These are phyloP conservation scores for Semnornis frantzii DNA, from an alignment of 2,113 vertebrate genomes.

Conservation along the genomic window DNA sequence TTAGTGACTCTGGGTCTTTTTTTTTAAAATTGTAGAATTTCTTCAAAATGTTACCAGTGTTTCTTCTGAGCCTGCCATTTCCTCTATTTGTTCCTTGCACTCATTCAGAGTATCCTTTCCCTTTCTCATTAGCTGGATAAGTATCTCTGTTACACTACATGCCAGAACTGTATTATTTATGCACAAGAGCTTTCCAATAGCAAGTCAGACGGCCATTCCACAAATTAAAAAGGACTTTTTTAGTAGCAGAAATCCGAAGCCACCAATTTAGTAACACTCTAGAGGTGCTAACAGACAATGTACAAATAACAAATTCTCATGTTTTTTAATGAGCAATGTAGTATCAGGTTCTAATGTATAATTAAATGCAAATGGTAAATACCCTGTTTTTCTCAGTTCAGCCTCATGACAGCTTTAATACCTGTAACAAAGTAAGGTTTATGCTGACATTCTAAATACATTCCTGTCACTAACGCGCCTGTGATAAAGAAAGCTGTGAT, in stretches of 20 bases:
- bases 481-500: neutral
- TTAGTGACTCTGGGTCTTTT: neutral
- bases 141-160: neutral
- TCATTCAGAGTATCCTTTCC: neutral
- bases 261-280: neutral
- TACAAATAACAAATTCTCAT: neutral
- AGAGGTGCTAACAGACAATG: neutral
- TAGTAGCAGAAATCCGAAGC: neutral
- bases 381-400: neutral
- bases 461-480: neutral
- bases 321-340: neutral
- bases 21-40: no score
- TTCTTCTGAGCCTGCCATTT: neutral
- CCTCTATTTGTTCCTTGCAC: neutral
- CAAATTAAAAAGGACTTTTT: neutral
- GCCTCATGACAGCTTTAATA: neutral
- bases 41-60: no score
- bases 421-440: neutral
- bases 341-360: neutral
- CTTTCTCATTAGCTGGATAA: neutral
- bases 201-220: neutral
- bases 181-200: neutral
- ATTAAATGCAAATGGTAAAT: neutral
- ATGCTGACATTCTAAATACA: neutral
- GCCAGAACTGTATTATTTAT: neutral